Evolutionary conservation across 1,140 invertebrate species (phyloP), one percentile per base, ranked within the genome.

Genomic region (Cherax quadricarinatus): DNA sequence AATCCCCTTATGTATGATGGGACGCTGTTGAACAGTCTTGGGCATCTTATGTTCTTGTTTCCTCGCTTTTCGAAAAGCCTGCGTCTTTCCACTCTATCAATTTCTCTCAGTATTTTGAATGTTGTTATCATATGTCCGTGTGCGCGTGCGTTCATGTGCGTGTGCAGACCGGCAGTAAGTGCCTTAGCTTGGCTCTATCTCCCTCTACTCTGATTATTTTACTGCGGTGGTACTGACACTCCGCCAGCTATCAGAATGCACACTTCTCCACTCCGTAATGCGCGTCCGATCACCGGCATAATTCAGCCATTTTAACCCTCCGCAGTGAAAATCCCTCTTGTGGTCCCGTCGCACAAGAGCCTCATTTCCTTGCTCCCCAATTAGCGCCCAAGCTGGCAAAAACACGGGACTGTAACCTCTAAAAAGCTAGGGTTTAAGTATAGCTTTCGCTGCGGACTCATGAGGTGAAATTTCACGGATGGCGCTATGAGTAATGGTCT

Each of bases 401-500:
- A 30, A 24, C n/a, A 30, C 7, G 70, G 7, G 24, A 30, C 6
- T 30, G 9, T 30, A 10, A 24, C 70, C 70, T 30, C 6, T 30
- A 75, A 21, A 30, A 10, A 5, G 4, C n/a, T 3, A 10, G 14
- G 83, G 49, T n/a, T 21, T 75, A 79, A 79, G 73, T n/a, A 9
- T 87, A 49, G 49, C 14, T 78, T 73, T 87, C 49, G 70, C 21
- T 78, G 12, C 5, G 24, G 16, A 49, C 30, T 18, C 10, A 30
- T 73, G 70, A 79, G 24, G 51, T 70, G 86, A 80, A 88, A 88
- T 88, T 88, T 88, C 86, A 88, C 78, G 86, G 86, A 78, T 88
- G 86, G 86, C 30, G 73, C 62, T 62, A 88, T 88, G 75, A 88
- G 86, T 79, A 80, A 88, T 88, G 86, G 86, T 79, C 73, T 88